Conservation (phyloP, 2,888 invertebrate genomes). For the Aphidius colemani region DNA sequence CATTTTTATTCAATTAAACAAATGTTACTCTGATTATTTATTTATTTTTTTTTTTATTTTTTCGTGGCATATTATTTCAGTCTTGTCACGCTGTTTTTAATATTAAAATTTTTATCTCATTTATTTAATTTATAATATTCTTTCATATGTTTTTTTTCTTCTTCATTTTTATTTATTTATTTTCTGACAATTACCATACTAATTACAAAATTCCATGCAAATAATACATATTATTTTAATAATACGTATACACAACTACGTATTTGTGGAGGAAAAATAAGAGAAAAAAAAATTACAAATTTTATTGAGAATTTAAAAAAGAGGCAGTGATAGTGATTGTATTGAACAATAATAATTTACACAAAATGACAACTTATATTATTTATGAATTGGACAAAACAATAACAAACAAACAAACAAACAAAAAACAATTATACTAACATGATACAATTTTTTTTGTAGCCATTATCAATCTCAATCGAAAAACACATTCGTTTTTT, state of each 20-base stretch:
- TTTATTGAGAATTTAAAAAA: conserved; percentile 8
- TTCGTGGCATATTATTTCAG: conserved; percentile 36
- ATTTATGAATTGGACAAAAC: conserved; percentile 9
- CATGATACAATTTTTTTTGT: no score
- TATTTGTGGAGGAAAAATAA: not conserved
- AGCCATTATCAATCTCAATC: no score
- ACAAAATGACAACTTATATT: conserved; percentile 16
- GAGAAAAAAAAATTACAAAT: not conserved
- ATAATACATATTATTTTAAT: not conserved
- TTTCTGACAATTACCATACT: not conserved
- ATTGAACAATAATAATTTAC: conserved; percentile 19
- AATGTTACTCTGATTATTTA: not conserved
- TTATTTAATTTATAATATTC: not conserved
- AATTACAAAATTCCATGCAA: conserved; percentile 3
- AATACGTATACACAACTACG: not conserved
- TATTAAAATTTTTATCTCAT: conserved; percentile 19
- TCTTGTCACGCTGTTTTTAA: conserved; percentile 39
- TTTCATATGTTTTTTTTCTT: not conserved
- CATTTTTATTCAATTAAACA: no score
- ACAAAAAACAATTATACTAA: not conserved
- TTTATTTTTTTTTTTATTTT: conserved; percentile 1
- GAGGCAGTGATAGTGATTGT: conserved; percentile 28
- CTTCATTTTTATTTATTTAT: not conserved
- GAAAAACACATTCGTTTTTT: no score
- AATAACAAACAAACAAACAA: conserved; percentile 6